A percentile compares a stretch with the other conserved stretches of the same genome.
These are phyloP conservation scores for Mamestra configurata DNA, from an alignment of 1,140 invertebrate species.

Conservation along the genomic window DNA sequence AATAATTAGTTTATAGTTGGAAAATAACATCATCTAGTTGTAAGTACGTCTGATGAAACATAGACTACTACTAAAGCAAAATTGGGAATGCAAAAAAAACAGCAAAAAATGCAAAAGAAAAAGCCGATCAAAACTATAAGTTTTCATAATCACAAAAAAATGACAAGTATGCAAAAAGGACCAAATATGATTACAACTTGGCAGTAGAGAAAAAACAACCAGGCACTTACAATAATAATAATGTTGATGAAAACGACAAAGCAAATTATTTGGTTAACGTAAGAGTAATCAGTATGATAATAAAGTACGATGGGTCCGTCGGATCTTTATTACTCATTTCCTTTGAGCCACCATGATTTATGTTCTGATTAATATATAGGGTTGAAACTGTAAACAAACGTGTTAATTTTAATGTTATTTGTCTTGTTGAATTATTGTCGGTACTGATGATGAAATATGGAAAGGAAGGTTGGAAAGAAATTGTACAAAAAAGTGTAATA, in stretches of 20 bases:
- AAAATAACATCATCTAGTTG: too few relatives aligned
- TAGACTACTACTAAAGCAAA: too few relatives aligned
- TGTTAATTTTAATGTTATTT: slow-evolving; percentile 29
- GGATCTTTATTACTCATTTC: slow-evolving; percentile 30
- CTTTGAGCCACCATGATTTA: slow-evolving; percentile 12
- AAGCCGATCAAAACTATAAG: too few relatives aligned
- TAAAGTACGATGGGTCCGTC: not conserved
- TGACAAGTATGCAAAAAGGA: too few relatives aligned
- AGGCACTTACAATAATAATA: too few relatives aligned
- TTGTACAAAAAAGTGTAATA: not conserved
- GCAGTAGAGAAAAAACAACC: too few relatives aligned
- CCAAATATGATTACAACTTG: too few relatives aligned
- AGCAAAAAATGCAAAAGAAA: too few relatives aligned
- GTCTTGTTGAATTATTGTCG: not conserved
- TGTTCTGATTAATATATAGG: slow-evolving; percentile 34
- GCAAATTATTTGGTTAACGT: not conserved
- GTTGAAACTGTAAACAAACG: slow-evolving; percentile 7
- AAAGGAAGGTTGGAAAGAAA: not conserved
- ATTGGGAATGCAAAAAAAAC: too few relatives aligned
- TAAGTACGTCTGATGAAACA: too few relatives aligned
- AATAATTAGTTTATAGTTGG: too few relatives aligned
- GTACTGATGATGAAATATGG: not conserved
- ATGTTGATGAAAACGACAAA: slow-evolving; percentile 2
- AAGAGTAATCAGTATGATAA: not conserved
- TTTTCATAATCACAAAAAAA: too few relatives aligned